Percentiles rank a stretch among this genome's conserved stretches.
These are phyloP conservation scores for Ceraclea dissimilis DNA, from an alignment of 2,888 invertebrate species.

Conservation along the genomic window DNA sequence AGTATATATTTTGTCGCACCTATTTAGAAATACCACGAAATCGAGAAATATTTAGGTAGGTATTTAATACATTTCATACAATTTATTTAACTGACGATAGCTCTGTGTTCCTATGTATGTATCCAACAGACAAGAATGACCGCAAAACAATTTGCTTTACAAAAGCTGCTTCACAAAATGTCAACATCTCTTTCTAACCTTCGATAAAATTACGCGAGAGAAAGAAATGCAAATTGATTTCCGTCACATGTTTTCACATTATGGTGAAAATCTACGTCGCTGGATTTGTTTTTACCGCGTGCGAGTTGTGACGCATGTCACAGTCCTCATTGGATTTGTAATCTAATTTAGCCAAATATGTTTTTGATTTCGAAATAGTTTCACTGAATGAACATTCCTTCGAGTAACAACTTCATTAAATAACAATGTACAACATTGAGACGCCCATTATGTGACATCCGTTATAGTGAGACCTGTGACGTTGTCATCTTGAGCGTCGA, in stretches of 20 bases:
- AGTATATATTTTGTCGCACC: too few species aligned
- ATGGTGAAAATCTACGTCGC: conserved; percentile 6
- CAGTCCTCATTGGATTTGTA: conserved; percentile 18
- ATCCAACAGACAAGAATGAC: conserved; percentile 17
- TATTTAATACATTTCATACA: too few species aligned
- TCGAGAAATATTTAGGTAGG: too few species aligned
- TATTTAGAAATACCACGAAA: too few species aligned
- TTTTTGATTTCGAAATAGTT: conserved; percentile 9
- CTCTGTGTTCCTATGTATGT: too few species aligned
- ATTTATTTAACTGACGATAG: too few species aligned
- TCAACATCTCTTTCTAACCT: conserved; percentile 3
- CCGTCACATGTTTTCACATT: conserved; percentile 4
- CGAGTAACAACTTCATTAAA: too few species aligned
- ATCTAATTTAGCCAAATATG: conserved; percentile 22
- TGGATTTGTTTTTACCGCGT: conserved; percentile 24
- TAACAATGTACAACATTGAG: too few species aligned
- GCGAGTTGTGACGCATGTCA: conserved; percentile 18
- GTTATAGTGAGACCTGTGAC: too few species aligned
- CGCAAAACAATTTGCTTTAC: conserved; percentile 19
- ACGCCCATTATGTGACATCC: too few species aligned
- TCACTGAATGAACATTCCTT: background rate
- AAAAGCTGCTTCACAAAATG: conserved; percentile 2
- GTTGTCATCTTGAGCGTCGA: too few species aligned
- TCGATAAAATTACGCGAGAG: background rate
- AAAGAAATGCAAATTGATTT: conserved; percentile 14